These are phyloP conservation scores for Seriola rivoliana DNA, from an alignment of 2,113 vertebrate genomes.

Conservation along the genomic window DNA sequence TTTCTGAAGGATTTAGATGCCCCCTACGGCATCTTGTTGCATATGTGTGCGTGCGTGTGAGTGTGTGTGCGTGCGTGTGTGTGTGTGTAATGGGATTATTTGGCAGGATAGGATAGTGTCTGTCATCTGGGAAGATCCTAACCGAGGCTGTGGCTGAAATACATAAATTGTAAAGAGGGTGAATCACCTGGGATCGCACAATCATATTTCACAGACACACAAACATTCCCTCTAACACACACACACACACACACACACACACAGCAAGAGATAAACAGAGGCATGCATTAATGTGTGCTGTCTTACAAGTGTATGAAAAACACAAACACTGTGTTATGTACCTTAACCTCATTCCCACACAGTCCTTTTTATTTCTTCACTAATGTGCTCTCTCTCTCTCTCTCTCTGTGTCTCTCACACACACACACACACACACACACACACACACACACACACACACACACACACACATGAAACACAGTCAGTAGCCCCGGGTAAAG, in stretches of 20 bases:
- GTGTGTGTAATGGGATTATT: slow-evolving; percentile 68
- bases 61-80: slow-evolving; percentile 11
- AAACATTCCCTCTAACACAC: neutral
- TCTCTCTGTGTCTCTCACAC: neutral
- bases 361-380: neutral
- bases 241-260: neutral
- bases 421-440: neutral
- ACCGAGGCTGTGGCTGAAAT: slow-evolving; percentile 50
- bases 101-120: slow-evolving; percentile 52
- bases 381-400: neutral
- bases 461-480: neutral
- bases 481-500: neutral
- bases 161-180: slow-evolving; percentile 60
- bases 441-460: neutral
- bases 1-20: slow-evolving; percentile 59
- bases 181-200: slow-evolving; percentile 60
- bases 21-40: slow-evolving; percentile 29
- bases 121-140: slow-evolving; percentile 58
- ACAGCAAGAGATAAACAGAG: neutral
- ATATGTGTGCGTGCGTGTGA: slow-evolving; percentile 26
- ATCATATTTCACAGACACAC: slow-evolving; percentile 36
- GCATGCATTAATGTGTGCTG: slow-evolving; percentile 1
- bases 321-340: neutral
- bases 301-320: slow-evolving; percentile 28
- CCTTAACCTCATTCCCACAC: neutral